These are phyloP conservation scores for Cyanocitta stelleri DNA, from an alignment of 2,113 vertebrate genomes.

Conservation along the genomic window DNA sequence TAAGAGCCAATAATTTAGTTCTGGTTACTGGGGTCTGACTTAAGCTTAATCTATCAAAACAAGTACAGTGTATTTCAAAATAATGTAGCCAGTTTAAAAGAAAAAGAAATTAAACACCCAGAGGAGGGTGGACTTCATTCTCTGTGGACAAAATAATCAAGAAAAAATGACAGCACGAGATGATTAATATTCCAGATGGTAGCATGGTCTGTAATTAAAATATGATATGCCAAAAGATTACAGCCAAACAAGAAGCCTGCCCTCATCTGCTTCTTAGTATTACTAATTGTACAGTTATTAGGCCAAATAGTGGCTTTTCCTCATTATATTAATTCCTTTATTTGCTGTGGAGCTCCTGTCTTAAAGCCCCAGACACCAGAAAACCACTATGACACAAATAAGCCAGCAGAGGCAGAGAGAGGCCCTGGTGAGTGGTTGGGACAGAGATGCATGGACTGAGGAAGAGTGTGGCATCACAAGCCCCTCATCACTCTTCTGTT, in stretches of 20 bases:
- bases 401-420: background rate
- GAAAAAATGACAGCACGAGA: conserved; percentile 9
- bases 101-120: background rate
- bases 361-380: background rate
- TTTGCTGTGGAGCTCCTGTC: background rate
- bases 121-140: background rate
- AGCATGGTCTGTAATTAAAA: conserved; percentile 22
- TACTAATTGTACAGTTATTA: conserved; percentile 46
- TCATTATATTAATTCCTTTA: conserved; percentile 19
- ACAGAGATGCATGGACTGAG: rapidly evolving
- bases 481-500: background rate
- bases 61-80: background rate
- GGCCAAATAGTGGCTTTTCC: conserved; percentile 8
- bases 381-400: background rate
- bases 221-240: conserved; percentile 47
- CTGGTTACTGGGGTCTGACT: background rate
- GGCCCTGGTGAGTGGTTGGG: background rate
- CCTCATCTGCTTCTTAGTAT: conserved; percentile 15
- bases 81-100: background rate
- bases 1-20: background rate
- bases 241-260: conserved; percentile 34
- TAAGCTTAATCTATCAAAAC: background rate
- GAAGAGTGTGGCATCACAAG: rapidly evolving
- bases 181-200: conserved; percentile 58
- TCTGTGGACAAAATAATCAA: conserved; percentile 13